These are phyloP conservation scores for Yponomeuta cagnagella DNA, from an alignment of 2,888 invertebrate genomes.

Conservation along the genomic window DNA sequence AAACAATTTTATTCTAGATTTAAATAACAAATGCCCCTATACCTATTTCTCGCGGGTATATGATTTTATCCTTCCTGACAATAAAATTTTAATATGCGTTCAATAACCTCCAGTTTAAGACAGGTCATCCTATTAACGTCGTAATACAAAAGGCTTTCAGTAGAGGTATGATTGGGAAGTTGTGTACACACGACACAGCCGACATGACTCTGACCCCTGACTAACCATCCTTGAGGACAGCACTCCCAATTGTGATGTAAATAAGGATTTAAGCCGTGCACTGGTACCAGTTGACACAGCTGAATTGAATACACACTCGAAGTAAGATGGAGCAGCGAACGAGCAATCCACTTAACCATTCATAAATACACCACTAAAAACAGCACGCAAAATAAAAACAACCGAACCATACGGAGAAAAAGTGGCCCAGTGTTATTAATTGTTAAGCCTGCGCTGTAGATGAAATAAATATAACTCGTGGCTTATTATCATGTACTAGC, in stretches of 20 bases:
- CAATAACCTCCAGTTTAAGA: constrained; percentile 16
- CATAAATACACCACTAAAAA: background rate
- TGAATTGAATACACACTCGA: constrained; percentile 8
- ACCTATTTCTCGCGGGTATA: background rate
- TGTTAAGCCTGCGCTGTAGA: background rate
- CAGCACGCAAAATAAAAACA: background rate
- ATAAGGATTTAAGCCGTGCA: constrained; percentile 47
- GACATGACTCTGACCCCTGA: constrained; percentile 51
- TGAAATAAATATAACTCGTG: constrained; percentile 15
- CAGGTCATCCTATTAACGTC: constrained; percentile 13
- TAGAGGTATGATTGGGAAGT: constrained; percentile 28
- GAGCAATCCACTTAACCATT: constrained; percentile 8
- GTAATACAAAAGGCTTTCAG: constrained; percentile 26
- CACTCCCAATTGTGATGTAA: constrained; percentile 65
- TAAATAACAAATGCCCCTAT: background rate
- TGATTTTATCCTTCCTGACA: background rate
- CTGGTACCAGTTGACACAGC: constrained; percentile 43
- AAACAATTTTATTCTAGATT: background rate
- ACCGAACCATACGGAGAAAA: background rate
- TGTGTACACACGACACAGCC: constrained; percentile 33
- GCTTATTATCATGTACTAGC: constrained; percentile 25
- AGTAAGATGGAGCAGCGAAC: constrained; percentile 15
- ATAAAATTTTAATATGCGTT: background rate
- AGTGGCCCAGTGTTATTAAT: constrained; percentile 10
- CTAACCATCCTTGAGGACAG: constrained; percentile 63